Percentiles rank a stretch among this genome's conserved stretches.
Conservation (phyloP, 2,888 invertebrate genomes). For the Atethmia centrago region DNA sequence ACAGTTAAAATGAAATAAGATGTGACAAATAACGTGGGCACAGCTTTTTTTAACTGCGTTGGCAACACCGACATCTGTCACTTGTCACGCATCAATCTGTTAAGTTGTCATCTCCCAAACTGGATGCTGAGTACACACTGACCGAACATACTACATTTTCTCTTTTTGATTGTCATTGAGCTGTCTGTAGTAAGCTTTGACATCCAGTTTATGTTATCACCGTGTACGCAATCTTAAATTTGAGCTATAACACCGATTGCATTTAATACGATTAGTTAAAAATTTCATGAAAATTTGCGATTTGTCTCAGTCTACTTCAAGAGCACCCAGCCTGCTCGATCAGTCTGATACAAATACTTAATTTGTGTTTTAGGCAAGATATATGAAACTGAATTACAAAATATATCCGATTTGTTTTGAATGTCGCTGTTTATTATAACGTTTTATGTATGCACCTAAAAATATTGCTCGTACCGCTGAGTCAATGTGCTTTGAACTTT, state of each 20-base stretch:
- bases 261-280: background rate
- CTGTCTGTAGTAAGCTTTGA: constrained; percentile 23
- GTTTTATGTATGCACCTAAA: constrained; percentile 29
- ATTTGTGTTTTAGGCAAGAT: background rate
- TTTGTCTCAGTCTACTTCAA: background rate
- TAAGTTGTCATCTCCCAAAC: constrained; percentile 45
- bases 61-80: constrained; percentile 39
- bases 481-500: constrained; percentile 43
- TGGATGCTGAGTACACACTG: constrained; percentile 19
- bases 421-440: constrained; percentile 7
- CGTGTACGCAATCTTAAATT: constrained; percentile 8
- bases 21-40: constrained; percentile 12
- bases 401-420: background rate
- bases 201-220: constrained; percentile 18
- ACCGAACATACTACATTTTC: constrained; percentile 21
- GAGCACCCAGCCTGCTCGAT: background rate
- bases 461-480: constrained; percentile 20
- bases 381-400: constrained; percentile 19
- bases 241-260: background rate
- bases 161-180: constrained; percentile 15
- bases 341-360: background rate
- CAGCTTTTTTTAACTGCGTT: constrained; percentile 18
- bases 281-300: background rate
- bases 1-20: constrained; percentile 9
- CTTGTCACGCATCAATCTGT: constrained; percentile 31